A percentile compares a stretch with the other conserved stretches of the same genome.
phyloP scores from a whole-genome alignment of 2,797 vertebrate genomes.

The Cirrhinus mrigala region DNA sequence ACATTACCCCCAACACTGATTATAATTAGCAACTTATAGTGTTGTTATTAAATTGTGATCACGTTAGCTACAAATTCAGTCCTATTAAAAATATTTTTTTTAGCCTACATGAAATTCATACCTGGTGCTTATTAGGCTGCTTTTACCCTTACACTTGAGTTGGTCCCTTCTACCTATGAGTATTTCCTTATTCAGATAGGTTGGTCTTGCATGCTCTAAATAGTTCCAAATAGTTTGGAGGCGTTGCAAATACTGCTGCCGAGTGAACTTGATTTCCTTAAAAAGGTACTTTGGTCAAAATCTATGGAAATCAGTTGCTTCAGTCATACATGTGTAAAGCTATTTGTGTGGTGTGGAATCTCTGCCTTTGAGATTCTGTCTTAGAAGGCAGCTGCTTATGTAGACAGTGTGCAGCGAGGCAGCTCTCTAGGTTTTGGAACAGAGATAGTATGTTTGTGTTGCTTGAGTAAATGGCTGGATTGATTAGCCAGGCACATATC shows the following conservation, averaged over 20 bases:
- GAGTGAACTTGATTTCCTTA: not conserved
- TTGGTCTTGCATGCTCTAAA: not conserved
- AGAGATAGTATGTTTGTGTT: slow-evolving; percentile 42
- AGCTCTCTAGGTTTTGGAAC: slow-evolving; percentile 23
- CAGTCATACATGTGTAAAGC: not conserved
- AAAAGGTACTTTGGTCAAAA: not conserved
- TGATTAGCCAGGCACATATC: slow-evolving; percentile 52
- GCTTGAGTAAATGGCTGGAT: slow-evolving; percentile 51
- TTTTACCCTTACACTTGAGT: no score
- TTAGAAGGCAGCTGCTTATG: slow-evolving; percentile 3
- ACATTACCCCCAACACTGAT: no score
- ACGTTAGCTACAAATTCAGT: no score
- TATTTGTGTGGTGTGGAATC: slow-evolving; percentile 5
- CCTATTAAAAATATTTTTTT: no score
- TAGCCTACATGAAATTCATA: no score
- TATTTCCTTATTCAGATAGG: not conserved
- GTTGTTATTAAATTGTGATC: no score
- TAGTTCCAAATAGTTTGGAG: not conserved
- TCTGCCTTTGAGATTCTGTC: not conserved
- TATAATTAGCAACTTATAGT: no score
- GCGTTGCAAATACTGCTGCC: not conserved
- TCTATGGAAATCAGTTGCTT: not conserved
- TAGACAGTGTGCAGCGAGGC: not conserved
- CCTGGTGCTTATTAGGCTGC: no score
- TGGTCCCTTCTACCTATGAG: no score